Conservation (phyloP, 2,797 vertebrate species). For the Allochrocebus solatus region DNA sequence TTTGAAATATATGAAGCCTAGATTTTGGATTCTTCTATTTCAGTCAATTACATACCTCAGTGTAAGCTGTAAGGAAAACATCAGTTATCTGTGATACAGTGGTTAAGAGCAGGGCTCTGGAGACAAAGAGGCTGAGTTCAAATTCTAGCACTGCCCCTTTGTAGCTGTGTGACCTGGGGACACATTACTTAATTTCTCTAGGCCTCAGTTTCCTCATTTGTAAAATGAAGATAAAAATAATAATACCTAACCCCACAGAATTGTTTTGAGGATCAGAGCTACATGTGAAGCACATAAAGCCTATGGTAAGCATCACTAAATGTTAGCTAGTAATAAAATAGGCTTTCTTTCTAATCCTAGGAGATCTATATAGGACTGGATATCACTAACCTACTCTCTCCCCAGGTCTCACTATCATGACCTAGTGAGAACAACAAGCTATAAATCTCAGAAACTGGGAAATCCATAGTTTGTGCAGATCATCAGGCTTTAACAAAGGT, state of each 20-base stretch:
- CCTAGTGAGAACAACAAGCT: background rate
- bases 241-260: background rate
- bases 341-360: background rate
- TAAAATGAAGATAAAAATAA: slow-evolving; percentile 49
- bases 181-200: background rate
- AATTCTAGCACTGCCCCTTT: background rate
- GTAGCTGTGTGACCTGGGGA: background rate
- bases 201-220: background rate
- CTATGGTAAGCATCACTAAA: background rate
- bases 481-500: slow-evolving; percentile 5
- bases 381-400: background rate
- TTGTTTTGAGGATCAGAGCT: background rate
- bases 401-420: background rate
- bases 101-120: background rate
- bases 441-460: background rate
- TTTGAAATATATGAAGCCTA: slow-evolving; percentile 23
- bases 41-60: background rate
- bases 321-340: background rate
- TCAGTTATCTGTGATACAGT: background rate
- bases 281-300: background rate
- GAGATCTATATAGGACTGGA: background rate
- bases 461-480: background rate
- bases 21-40: slow-evolving; percentile 10
- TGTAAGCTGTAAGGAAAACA: slow-evolving; percentile 15
- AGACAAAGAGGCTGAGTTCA: background rate